Conservation (phyloP, 1,140 invertebrate genomes). For the Trypoxylus dichotomus region DNA sequence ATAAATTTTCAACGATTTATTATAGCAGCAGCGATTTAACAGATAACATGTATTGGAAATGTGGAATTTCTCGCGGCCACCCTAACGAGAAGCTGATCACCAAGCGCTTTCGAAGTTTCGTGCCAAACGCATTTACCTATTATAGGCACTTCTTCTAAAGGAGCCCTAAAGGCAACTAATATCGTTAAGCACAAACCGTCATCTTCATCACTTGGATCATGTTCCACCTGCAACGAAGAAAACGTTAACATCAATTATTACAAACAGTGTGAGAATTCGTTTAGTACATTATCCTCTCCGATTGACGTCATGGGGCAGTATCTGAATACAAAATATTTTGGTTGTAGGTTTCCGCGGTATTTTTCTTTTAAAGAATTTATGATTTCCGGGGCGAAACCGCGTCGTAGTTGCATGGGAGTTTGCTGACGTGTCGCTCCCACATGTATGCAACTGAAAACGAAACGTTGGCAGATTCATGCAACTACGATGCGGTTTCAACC, state of each 20-base stretch:
- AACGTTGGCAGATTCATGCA: too few relatives aligned
- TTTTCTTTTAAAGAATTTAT: too few relatives aligned
- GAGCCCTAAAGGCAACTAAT: conserved; percentile 81
- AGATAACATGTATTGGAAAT: conserved; percentile 78
- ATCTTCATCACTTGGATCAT: conserved; percentile 54
- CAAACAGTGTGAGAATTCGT: too few relatives aligned
- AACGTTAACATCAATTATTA: conserved; percentile 9
- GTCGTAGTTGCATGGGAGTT: too few relatives aligned
- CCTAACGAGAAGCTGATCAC: conserved; percentile 67
- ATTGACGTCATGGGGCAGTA: too few relatives aligned
- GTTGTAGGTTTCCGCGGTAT: too few relatives aligned
- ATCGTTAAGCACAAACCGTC: conserved; percentile 85
- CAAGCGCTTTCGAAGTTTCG: conserved; percentile 71
- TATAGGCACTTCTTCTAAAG: conserved; percentile 80
- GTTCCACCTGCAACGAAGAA: conserved; percentile 56
- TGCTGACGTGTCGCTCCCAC: too few relatives aligned
- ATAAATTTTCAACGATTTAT: not conserved
- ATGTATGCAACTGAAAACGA: too few relatives aligned
- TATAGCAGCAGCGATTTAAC: conserved; percentile 56
- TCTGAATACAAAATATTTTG: too few relatives aligned
- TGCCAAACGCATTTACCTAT: conserved; percentile 89
- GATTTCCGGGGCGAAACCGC: too few relatives aligned
- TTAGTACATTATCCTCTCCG: too few relatives aligned
- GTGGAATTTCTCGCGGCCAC: conserved; percentile 74
- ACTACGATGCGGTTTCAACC: too few relatives aligned